Evolutionary conservation across 2,888 invertebrate genomes (phyloP), one percentile per base, ranked within the genome.

Genomic region (Mimachlamys varia): DNA sequence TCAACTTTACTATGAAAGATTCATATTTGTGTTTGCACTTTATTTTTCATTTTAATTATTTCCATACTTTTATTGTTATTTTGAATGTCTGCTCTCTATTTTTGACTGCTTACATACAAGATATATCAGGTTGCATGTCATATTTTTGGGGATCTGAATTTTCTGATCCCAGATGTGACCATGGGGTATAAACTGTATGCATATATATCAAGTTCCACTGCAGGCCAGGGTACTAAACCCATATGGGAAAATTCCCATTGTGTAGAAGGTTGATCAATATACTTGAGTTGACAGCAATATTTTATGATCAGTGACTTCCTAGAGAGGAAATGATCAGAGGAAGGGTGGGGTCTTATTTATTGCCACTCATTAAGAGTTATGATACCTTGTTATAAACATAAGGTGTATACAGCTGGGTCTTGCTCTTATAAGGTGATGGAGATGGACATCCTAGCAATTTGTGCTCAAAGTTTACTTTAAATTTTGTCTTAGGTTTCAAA

Each of bases 101-200:
- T 76, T 76, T 27, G 0, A 76, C 12, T 12, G 3, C 27, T n/a
- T 33, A 76, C 33, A 33, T 76, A 76, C 27, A 27, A 76, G 76
- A 27, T 76, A 15, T 76, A 33, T 76, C 33, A 33, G 13, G 33
- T 76, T 76, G 76, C 76, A 33, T 76, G 76, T 76, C 76, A 10
- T 27, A 17, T 76, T 76, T 13, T 19, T 62, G 44, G 15, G 22
- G 33, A 76, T 33, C 27, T 13, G 33, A 27, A 76, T 5, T 76
- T 38, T 33, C n/a, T 10, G 88, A 10, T 88, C 88, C 88, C 88
- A 88, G n/a, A 88, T 88, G 38, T 88, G 44, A 44, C 88, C 88
- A 88, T 50, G 44, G 15, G 76, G 76, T 76, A 33, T 13, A 27
- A 76, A 12, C 13, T 27, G 58, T 33, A 27, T 76, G 76, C n/a